Percentiles rank a stretch among this genome's conserved stretches.
phyloP scores from a whole-genome alignment of 2,888 invertebrate genomes.

The Drosophila putrida region DNA sequence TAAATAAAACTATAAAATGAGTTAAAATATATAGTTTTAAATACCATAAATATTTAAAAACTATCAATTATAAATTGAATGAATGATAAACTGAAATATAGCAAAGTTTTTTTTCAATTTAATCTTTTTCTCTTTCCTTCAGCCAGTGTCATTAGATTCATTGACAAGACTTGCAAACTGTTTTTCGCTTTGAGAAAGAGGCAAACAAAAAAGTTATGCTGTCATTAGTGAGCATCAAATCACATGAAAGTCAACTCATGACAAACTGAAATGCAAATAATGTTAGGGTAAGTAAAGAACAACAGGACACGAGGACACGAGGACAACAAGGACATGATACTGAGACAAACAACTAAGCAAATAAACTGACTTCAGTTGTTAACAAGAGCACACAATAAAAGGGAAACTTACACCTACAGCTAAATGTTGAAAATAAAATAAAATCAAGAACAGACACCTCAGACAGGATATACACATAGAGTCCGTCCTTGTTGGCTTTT shows the following conservation, averaged over 20 bases:
- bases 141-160: conserved; percentile 34
- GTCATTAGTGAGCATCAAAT: conserved; percentile 53
- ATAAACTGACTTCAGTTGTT: conserved; percentile 50
- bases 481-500: conserved; percentile 10
- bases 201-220: conserved; percentile 55
- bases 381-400: conserved; percentile 36
- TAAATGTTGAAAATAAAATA: conserved; percentile 25
- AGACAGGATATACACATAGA: neutral
- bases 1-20: no score
- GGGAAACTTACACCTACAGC: conserved; percentile 55
- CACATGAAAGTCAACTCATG: conserved; percentile 58
- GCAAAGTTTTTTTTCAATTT: neutral
- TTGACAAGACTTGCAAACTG: conserved; percentile 49
- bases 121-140: neutral
- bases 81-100: no score
- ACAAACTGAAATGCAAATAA: conserved; percentile 48
- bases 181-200: conserved; percentile 41
- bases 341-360: conserved; percentile 41
- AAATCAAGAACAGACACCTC: conserved; percentile 59
- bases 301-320: conserved; percentile 8
- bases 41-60: no score
- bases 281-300: conserved; percentile 2
- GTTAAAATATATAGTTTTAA: no score
- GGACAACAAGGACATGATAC: neutral
- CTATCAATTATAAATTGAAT: no score